Evolutionary conservation across 2,113 vertebrate genomes (phyloP), one percentile per base, ranked within the genome.

Genomic region (Pedetes capensis): DNA sequence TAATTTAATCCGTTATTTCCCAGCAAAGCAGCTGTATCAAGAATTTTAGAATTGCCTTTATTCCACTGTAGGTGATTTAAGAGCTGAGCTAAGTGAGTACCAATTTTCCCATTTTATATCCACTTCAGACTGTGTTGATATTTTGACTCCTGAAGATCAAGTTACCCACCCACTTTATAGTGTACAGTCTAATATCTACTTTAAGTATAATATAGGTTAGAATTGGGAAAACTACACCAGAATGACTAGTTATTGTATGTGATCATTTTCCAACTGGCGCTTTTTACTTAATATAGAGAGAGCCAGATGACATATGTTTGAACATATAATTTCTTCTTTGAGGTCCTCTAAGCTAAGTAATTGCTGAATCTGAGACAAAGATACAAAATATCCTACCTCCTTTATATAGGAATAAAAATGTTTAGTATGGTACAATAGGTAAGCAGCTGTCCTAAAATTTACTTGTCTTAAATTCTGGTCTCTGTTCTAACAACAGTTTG

Each of bases 71-170:
- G 75, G 80, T 88, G 84, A 95, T 85, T 91, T 88, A 90, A 95
- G 91, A 86, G 83, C 68, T 95, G 69, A 95, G 80, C 68, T 96
- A 64, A 93, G 66, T 83, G 75, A 93, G 64, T 83, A 66, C 64
- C 81, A 83, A 80, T 94, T 96, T 96, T 91, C 75, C 63, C 78
- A 68, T 93, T 96, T 96, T 91, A 47, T 64, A 80, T n/a, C 29
- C 71, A 81, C n/a, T 97, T 96, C 78, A 96, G 55, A 61, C 39
- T 74, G 3, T 91, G 34, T 84, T 93, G 68, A 66, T 74, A 84
- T 96, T 94, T 96, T 95, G 74, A 94, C 80, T 64, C 32, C 78
- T 80, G 18, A 69, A 95, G 71, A 90, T 84, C 59, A 80, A 68
- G 57, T 95, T 71, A 84, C 34, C 9, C 29, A 92, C 25, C 91